phyloP scores from a whole-genome alignment of 2,113 vertebrate genomes.

The Sapajus apella region DNA sequence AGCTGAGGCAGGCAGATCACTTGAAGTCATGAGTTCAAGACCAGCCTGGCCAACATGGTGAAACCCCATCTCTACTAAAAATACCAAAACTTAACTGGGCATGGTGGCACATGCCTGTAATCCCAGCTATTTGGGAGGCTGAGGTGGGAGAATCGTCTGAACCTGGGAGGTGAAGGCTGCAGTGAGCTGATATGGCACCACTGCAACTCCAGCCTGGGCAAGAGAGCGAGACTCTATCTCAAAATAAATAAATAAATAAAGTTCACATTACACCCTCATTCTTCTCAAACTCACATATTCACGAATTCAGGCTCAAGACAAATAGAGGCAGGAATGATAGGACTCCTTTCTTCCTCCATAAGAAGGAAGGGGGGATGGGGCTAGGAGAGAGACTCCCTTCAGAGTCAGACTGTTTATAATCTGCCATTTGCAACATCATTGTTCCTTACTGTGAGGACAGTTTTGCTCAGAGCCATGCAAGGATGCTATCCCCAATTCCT shows the following conservation, averaged over 20 bases:
- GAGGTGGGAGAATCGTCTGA: too few species aligned
- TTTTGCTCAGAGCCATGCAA: neutral
- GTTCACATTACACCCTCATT: neutral
- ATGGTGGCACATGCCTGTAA: too few species aligned
- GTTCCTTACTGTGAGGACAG: neutral
- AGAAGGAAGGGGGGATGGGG: neutral
- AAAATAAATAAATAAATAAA: neutral
- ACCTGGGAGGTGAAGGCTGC: too few species aligned
- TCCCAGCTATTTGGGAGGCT: too few species aligned
- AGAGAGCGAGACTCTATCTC: too few species aligned
- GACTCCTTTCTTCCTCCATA: neutral
- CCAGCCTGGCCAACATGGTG: too few species aligned
- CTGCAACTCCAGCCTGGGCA: too few species aligned
- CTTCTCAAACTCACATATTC: neutral
- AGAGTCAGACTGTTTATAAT: neutral
- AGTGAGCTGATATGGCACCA: too few species aligned
- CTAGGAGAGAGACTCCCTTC: neutral
- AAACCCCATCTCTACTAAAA: too few species aligned
- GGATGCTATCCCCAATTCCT: neutral
- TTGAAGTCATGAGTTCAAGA: too few species aligned
- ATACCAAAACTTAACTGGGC: too few species aligned
- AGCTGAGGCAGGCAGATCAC: too few species aligned
- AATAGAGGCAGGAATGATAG: neutral
- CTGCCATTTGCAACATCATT: neutral
- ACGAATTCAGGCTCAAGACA: neutral